phyloP scores from a whole-genome alignment of 2,113 vertebrate genomes.

The Ptilonorhynchus violaceus region DNA sequence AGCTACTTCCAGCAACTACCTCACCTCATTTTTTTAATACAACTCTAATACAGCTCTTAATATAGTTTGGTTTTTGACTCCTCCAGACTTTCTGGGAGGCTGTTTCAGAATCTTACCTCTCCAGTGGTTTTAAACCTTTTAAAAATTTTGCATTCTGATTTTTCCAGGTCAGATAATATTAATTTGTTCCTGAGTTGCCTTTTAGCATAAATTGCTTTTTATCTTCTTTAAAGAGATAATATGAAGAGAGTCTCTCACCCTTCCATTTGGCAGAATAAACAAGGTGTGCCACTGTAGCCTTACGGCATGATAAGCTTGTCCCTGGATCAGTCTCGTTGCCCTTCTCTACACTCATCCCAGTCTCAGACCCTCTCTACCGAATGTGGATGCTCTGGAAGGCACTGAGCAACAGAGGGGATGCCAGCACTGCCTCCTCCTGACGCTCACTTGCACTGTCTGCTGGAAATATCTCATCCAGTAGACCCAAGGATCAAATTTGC shows the following conservation, averaged over 20 bases:
- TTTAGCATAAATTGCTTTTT: not conserved
- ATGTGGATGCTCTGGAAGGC: rapidly evolving
- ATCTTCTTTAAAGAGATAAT: not conserved
- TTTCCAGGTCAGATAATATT: not conserved
- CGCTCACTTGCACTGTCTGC: rapidly evolving
- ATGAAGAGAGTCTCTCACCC: not conserved
- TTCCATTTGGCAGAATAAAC: not conserved
- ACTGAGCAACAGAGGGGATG: not conserved
- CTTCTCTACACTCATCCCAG: not conserved
- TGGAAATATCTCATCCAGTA: not conserved
- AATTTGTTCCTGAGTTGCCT: not conserved
- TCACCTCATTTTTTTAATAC: not conserved
- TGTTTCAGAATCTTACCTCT: not conserved
- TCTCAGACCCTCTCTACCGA: not conserved
- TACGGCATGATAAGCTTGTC: not conserved
- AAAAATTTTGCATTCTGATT: not conserved
- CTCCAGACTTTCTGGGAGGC: not conserved
- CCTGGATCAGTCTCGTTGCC: not conserved
- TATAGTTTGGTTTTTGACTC: not conserved
- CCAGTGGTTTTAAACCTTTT: not conserved
- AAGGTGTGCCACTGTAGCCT: not conserved
- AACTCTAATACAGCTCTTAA: not conserved
- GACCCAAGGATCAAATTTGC: not conserved
- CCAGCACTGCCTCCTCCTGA: not conserved
- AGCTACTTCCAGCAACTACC: not conserved